phyloP scores from a whole-genome alignment of 2,797 vertebrate genomes.

The Geotrypetes seraphini region DNA sequence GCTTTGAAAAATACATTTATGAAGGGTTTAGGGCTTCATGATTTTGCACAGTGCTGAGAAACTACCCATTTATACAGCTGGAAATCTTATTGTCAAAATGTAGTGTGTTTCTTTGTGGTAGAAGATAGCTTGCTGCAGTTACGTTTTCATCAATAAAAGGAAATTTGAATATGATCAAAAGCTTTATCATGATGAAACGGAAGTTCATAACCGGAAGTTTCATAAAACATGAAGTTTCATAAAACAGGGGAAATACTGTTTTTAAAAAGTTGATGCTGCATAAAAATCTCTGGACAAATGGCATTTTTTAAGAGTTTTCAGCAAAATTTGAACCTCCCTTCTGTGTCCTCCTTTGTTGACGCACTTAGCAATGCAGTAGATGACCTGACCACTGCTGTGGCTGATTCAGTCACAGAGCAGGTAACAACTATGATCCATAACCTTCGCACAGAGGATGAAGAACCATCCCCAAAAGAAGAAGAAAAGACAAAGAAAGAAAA shows the following conservation, averaged over 20 bases:
- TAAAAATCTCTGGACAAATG: constrained; percentile 51
- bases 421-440: constrained; percentile 77
- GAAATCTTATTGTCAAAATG: constrained; percentile 12
- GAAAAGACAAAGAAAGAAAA: constrained; percentile 5
- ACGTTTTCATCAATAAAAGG: constrained; percentile 16
- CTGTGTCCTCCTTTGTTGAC: constrained; percentile 76
- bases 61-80: constrained; percentile 17
- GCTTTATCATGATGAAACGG: no score
- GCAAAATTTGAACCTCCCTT: constrained; percentile 70
- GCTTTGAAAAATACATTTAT: constrained; percentile 27
- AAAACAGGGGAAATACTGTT: constrained; percentile 11
- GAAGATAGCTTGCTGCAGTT: constrained; percentile 29
- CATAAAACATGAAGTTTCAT: constrained; percentile 16
- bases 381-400: constrained; percentile 74
- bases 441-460: constrained; percentile 52
- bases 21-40: constrained; percentile 23
- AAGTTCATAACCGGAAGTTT: no score
- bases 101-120: constrained; percentile 27
- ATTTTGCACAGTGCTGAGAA: constrained; percentile 13
- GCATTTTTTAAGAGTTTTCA: constrained; percentile 90
- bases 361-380: constrained; percentile 71
- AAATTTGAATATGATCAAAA: constrained; percentile 16
- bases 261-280: neutral
- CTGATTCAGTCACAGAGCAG: constrained; percentile 81
- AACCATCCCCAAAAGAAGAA: neutral